Percentiles rank a stretch among this genome's conserved stretches.
phyloP scores from a whole-genome alignment of 2,113 vertebrate genomes.

The Bos taurus region DNA sequence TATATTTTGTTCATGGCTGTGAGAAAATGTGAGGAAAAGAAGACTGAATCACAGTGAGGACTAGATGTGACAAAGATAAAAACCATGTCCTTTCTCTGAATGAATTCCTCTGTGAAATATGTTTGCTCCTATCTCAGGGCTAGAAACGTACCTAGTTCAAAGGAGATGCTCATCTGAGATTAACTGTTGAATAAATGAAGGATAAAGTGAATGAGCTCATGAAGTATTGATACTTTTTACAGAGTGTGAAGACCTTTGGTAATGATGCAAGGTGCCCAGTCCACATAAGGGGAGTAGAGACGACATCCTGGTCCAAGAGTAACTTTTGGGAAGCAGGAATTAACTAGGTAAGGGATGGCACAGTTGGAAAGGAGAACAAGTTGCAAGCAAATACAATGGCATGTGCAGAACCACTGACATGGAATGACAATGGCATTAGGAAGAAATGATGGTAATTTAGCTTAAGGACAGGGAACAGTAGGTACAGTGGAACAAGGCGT shows the following conservation, averaged over 20 bases:
- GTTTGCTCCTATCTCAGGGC: not conserved
- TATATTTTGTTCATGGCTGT: not conserved
- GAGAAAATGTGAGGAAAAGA: too few relatives aligned
- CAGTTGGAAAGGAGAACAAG: not conserved
- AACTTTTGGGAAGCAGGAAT: not conserved
- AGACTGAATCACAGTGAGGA: too few relatives aligned
- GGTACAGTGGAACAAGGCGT: not conserved
- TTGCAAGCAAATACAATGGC: not conserved
- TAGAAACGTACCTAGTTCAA: not conserved
- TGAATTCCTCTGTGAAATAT: too few relatives aligned
- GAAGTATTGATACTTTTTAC: not conserved
- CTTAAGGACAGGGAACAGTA: not conserved
- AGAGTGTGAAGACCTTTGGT: not conserved
- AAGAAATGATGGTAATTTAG: not conserved
- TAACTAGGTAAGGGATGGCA: not conserved
- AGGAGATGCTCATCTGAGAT: not conserved
- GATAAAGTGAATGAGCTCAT: not conserved
- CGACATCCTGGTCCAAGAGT: accelerated
- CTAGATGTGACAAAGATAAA: too few relatives aligned
- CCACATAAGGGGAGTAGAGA: not conserved
- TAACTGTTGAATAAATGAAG: not conserved
- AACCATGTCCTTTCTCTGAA: too few relatives aligned
- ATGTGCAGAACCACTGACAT: not conserved
- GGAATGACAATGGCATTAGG: not conserved
- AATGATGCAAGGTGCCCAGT: not conserved